Evolutionary conservation across 1,140 invertebrate genomes (phyloP), one percentile per base, ranked within the genome.

Genomic region (Leptopilina boulardi): DNA sequence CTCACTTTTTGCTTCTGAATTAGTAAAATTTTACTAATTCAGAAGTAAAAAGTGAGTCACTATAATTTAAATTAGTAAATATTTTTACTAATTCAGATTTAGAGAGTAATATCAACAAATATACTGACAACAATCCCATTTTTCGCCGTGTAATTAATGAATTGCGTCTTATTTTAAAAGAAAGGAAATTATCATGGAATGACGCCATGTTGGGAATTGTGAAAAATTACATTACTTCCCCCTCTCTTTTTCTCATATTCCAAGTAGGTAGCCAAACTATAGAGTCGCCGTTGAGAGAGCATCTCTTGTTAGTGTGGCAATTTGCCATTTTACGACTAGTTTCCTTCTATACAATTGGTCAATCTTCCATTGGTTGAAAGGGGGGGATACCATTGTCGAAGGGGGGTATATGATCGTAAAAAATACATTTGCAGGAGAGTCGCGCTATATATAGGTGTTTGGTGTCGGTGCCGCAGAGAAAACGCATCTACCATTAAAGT

Each of bases 361-460:
- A 44, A 51, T 54, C 54, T 47, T 70, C 56, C 74, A 56, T 23
- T 19, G 15, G n/a, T n/a, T n/a, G n/a, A n/a, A n/a, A n/a, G n/a
- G n/a, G n/a, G n/a, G n/a, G n/a, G n/a, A n/a, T n/a, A n/a, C 21
- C 19, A 23, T 56, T 56, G 54, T 18, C 21, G 54, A 56, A 56
- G 11, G 42, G 19, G 73, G 44, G 73, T 15, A 19, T 56, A 56
- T 34, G 73, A 76, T 79, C 78, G 78, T 76, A 79, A 79, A 79
- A 79, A 79, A 76, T 76, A 51, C 74, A 76, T 79, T 79, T 76
- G 30, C 78, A 70, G 71, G n/a, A n/a, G n/a, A 76, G 71, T 76
- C 78, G 74, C 78, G n/a, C n/a, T 73, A 71, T 41, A 41, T 42
- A 42, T 8, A 4, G 41, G 13, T 11, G 13, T 13, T 8, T 42